Base-by-base conservation (phyloP, 2,888 invertebrate genomes). In the Mycalesis mineus region DNA sequence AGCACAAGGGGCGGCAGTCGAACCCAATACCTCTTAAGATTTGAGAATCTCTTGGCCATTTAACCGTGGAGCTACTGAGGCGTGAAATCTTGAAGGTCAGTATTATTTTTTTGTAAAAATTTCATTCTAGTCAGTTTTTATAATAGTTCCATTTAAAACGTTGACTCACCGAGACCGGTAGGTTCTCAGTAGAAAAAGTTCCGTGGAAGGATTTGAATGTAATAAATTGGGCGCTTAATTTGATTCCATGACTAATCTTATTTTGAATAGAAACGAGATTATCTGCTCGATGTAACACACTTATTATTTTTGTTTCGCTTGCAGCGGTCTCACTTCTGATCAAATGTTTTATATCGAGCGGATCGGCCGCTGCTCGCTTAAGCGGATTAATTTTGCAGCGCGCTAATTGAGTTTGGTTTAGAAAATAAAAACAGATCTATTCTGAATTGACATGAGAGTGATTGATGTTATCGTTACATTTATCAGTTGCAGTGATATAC, bases 401-500 rank as follows among this genome's bases (percentile, higher is more conserved):
- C 47, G 33, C 47, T 47, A 33, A 33, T 47, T 33, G 15, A 47
- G 6, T 47, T 47, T 15, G 47, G 17, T 47, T 44, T 11, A 22
- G 45, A 13, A 45, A 45, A 45, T 33, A 47, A 47, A 47, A 47
- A 47, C 5, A 47, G 8, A 45, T 8, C 44, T 45, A 9, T 31
- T 9, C 33, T 6, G 14, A 15, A 47, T 47, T 33, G 47, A 47
- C 47, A 47, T 14, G 14, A 31, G 45, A 45, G 15, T 14, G 47
- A n/a, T 44, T 28, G 44, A 44, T 29, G n/a, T 41, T 14, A 31
- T 45, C 36, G 11, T 36, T 36, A 11, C 9, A 36, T 11, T 33
- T 9, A 9, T 33, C 33, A 6, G 33, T 7, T 33, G 7, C 33
- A 33, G 33, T 33, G 33, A 33, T 33, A 9, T 33, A 33, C 22